A percentile compares a stretch with the other conserved stretches of the same genome.
Evolutionary conservation across 2,888 invertebrate species (phyloP).

Genomic region (Cosmia pyralina): DNA sequence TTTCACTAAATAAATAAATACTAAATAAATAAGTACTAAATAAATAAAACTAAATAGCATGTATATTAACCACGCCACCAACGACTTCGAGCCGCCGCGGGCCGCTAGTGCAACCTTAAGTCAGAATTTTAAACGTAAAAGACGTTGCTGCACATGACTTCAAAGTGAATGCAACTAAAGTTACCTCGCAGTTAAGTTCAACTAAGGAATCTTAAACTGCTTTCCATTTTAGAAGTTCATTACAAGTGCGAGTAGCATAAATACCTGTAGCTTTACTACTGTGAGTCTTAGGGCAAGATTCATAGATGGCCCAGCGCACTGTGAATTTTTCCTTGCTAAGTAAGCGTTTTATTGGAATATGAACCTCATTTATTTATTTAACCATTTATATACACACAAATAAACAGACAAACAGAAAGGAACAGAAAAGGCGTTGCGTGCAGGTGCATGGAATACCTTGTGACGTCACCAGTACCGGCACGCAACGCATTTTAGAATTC

Average conservation of each 20-base stretch:
- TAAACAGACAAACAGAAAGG: too few relatives aligned
- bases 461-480: too few relatives aligned
- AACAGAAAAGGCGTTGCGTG: too few relatives aligned
- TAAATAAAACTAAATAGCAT: too few relatives aligned
- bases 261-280: constrained; percentile 34
- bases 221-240: constrained; percentile 16
- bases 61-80: too few relatives aligned
- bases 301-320: neutral
- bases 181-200: constrained; percentile 4
- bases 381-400: too few relatives aligned
- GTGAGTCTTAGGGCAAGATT: neutral
- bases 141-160: neutral
- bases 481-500: too few relatives aligned
- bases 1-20: too few relatives aligned
- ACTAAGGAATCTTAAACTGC: constrained; percentile 6
- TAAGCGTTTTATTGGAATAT: neutral
- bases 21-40: too few relatives aligned
- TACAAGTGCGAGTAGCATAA: constrained; percentile 21
- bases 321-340: neutral
- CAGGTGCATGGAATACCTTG: too few relatives aligned
- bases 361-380: neutral
- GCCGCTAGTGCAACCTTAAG: neutral
- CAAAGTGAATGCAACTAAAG: constrained; percentile 6
- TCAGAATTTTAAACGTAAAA: neutral
- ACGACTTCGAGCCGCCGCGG: too few relatives aligned